phyloP scores from a whole-genome alignment of 2,888 invertebrate species.

The Lochmaea crataegi region DNA sequence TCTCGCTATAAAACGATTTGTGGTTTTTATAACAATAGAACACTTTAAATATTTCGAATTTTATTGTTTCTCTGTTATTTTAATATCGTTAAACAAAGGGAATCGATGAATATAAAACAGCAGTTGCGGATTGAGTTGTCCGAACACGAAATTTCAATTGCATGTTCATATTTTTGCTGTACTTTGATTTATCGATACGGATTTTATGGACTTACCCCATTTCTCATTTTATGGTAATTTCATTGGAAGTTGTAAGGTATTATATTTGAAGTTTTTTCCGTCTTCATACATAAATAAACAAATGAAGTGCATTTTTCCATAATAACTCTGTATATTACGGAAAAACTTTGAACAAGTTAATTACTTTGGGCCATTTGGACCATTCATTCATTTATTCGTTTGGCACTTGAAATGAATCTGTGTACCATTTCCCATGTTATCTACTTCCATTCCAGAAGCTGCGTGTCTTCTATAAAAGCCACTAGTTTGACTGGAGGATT shows the following conservation, averaged over 20 bases:
- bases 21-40: constrained; percentile 63
- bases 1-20: constrained; percentile 61
- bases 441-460: no score
- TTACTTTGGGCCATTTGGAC: no score
- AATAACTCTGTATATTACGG: no score
- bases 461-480: no score
- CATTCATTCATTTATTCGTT: no score
- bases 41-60: constrained; percentile 64
- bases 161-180: constrained; percentile 16
- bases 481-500: no score
- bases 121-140: constrained; percentile 27
- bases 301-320: no score
- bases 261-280: neutral
- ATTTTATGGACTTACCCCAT: neutral
- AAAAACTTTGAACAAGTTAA: no score
- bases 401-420: no score
- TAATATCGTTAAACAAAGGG: constrained; percentile 54
- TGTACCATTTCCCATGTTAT: no score
- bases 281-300: neutral
- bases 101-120: constrained; percentile 49
- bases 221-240: neutral
- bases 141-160: constrained; percentile 41
- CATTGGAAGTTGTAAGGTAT: neutral
- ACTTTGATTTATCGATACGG: neutral
- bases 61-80: constrained; percentile 60